Evolutionary conservation across 2,888 invertebrate species (phyloP).

Genomic region (Choristoneura rosaceana): DNA sequence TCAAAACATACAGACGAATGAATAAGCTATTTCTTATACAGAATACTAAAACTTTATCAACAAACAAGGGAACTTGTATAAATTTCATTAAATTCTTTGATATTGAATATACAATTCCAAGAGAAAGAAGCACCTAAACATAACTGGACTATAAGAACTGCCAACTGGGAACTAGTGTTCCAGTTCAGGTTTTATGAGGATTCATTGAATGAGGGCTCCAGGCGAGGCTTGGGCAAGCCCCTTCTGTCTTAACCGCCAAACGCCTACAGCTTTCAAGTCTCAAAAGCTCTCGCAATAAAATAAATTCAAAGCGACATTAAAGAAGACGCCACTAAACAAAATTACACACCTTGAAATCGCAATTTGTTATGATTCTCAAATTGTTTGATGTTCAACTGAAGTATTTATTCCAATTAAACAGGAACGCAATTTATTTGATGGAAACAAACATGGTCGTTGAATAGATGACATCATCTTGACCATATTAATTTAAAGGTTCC

Average conservation of each 20-base stretch:
- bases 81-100: background rate
- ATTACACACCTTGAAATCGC: background rate
- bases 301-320: background rate
- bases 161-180: background rate
- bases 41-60: background rate
- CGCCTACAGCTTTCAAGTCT: background rate
- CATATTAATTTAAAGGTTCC: background rate
- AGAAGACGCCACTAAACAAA: background rate
- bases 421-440: background rate
- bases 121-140: background rate
- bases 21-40: no score
- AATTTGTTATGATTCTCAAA: background rate
- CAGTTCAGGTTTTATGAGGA: conserved; percentile 15
- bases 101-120: background rate
- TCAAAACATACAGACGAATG: no score
- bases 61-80: background rate
- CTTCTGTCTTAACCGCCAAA: background rate
- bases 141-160: background rate
- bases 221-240: background rate
- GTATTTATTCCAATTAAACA: conserved; percentile 13
- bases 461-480: conserved; percentile 5
- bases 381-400: background rate
- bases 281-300: background rate
- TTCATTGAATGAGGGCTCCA: conserved; percentile 10
- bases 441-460: conserved; percentile 6